Evolutionary conservation across 1,140 invertebrate species (phyloP), one percentile per base, ranked within the genome.

Genomic region (Temnothorax longispinosus): DNA sequence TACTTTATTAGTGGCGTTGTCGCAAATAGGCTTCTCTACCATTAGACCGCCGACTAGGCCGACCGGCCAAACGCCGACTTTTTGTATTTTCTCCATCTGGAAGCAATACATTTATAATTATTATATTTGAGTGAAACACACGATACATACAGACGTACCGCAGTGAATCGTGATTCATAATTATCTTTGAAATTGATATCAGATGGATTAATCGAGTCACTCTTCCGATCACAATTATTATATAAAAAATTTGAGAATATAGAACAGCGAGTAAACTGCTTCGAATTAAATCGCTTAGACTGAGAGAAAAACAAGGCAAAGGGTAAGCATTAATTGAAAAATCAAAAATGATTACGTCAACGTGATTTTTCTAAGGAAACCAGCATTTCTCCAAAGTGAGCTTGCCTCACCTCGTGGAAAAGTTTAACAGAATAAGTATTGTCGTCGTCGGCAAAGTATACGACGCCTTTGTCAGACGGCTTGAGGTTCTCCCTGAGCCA

Each of bases 371-470:
- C 27, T 27, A 27, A 27, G 27, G 27, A 27, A 27, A 27, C 27
- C 27, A 27, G 27, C 27, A 1, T 1, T 1, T 27, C 27, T 47
- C 47, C 47, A 13, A 47, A 47, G 47, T 3, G 0, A 10, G 10
- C 11, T 3, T 3, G 52, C 27, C 84, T 93, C 94, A 98, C 98
- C 96, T 99, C 98, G 89, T 98, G 96, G 96, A 99, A 99, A 56
- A 99, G 94, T 94, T 98, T 97, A 27, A 99, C 93, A 87, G 97
- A 97, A 93, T 99, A 99, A 1, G 98, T 98, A 94, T 99, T 99
- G 94, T 99, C 99, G 95, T 99, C 99, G 95, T 99, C 99, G 94
- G 99, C 99, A 96, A 99, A 99, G 96, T 98, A 99, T 0, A 99
- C 97, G 60, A 99, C 97, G 3, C 98, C 98, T 27, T 96, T 95